phyloP scores from a whole-genome alignment of 1,140 invertebrate genomes.

The Chrysoperla carnea region DNA sequence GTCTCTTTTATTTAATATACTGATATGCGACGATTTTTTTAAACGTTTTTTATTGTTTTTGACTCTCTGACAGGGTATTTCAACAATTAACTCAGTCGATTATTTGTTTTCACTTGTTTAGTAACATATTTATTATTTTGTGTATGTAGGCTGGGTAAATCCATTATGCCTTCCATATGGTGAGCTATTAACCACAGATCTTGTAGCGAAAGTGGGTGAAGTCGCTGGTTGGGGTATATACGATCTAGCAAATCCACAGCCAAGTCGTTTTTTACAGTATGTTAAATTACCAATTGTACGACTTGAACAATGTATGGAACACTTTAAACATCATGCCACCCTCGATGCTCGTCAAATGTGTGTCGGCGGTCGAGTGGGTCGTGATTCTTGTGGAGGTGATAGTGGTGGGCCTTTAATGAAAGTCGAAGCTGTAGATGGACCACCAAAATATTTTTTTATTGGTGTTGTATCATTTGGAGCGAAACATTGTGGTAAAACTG shows the following conservation, averaged over 20 bases:
- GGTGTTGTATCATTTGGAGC: slow-evolving; percentile 52
- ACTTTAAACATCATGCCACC: slow-evolving; percentile 16
- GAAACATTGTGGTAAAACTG: slow-evolving; percentile 28
- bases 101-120: too few relatives aligned
- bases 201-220: slow-evolving; percentile 23
- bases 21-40: too few relatives aligned
- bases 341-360: slow-evolving; percentile 13
- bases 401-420: slow-evolving; percentile 49
- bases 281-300: slow-evolving; percentile 27
- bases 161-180: slow-evolving; percentile 32
- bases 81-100: too few relatives aligned
- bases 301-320: slow-evolving; percentile 18
- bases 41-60: too few relatives aligned
- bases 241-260: slow-evolving; percentile 7
- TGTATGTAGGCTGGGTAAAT: slow-evolving; percentile 20
- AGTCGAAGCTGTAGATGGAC: slow-evolving; percentile 18
- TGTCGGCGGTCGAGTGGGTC: slow-evolving; percentile 15
- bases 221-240: slow-evolving; percentile 33
- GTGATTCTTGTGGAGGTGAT: slow-evolving; percentile 32
- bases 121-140: too few relatives aligned
- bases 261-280: slow-evolving; percentile 18
- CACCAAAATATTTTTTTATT: slow-evolving; percentile 30
- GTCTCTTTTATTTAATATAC: too few relatives aligned
- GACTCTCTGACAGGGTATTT: too few relatives aligned
- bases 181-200: slow-evolving; percentile 14